phyloP scores from a whole-genome alignment of 2,888 invertebrate species.

The Punctoribates punctum region DNA sequence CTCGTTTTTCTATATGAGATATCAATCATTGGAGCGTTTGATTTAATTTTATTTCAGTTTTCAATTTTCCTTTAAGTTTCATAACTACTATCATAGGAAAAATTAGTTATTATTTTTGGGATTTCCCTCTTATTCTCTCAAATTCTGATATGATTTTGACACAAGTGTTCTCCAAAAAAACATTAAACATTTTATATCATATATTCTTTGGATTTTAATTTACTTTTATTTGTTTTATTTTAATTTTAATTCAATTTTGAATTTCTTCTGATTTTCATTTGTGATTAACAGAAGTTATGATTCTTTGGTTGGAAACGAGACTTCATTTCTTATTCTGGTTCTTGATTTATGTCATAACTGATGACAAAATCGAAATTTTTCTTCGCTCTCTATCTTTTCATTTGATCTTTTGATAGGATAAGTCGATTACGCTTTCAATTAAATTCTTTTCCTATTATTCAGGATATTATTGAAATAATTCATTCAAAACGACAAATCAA shows the following conservation, averaged over 20 bases:
- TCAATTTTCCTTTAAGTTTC: not conserved
- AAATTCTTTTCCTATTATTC: not conserved
- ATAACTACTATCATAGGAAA: not conserved
- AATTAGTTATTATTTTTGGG: conserved; percentile 14
- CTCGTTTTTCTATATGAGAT: not conserved
- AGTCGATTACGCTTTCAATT: not conserved
- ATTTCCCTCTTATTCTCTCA: not conserved
- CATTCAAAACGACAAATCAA: not conserved
- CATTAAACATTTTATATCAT: no score
- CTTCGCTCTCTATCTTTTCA: not conserved
- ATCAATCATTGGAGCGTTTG: not conserved
- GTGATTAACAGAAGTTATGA: not conserved
- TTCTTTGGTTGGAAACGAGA: not conserved
- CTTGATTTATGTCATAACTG: not conserved
- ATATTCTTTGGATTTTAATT: no score
- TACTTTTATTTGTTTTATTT: not conserved
- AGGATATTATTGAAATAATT: not conserved
- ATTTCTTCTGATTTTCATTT: not conserved
- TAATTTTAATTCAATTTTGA: not conserved
- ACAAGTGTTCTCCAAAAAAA: not conserved
- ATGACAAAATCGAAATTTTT: not conserved
- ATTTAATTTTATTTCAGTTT: not conserved
- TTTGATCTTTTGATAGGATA: not conserved
- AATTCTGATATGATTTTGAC: conserved; percentile 7
- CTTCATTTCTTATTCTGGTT: not conserved